These are phyloP conservation scores for Coregonus clupeaformis DNA, from an alignment of 2,113 vertebrate species.

Conservation along the genomic window DNA sequence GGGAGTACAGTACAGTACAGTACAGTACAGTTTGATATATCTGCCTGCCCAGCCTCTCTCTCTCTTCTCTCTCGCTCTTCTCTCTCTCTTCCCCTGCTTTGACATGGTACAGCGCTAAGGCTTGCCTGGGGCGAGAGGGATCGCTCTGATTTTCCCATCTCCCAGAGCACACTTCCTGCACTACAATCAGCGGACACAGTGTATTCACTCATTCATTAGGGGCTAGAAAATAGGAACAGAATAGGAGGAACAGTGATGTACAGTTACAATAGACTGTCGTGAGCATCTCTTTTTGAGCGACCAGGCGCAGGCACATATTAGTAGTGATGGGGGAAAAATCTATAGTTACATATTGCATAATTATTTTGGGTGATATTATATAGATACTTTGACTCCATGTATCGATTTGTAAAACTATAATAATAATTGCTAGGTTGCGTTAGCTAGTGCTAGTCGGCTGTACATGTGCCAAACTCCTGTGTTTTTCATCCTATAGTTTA, in stretches of 20 bases:
- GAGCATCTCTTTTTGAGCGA: slow-evolving; percentile 40
- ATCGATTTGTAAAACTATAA: too few species aligned
- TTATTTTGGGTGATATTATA: too few species aligned
- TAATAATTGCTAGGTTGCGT: too few species aligned
- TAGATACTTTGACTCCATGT: too few species aligned
- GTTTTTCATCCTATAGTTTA: too few species aligned
- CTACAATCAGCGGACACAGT: slow-evolving; percentile 73
- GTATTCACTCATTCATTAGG: slow-evolving; percentile 71
- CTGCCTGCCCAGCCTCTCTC: not conserved
- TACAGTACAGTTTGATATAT: not conserved
- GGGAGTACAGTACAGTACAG: not conserved
- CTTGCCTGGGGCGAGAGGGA: slow-evolving; percentile 64
- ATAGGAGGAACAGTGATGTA: not conserved
- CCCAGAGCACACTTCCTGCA: slow-evolving; percentile 73
- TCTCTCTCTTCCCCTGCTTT: slow-evolving; percentile 16
- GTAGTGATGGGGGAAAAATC: too few species aligned
- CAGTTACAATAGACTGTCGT: slow-evolving; percentile 45
- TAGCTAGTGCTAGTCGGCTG: too few species aligned
- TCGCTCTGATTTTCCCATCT: slow-evolving; percentile 72
- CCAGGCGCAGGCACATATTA: slow-evolving; percentile 1
- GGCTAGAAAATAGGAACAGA: slow-evolving; percentile 40
- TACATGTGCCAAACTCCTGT: too few species aligned
- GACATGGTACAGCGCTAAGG: slow-evolving; percentile 68
- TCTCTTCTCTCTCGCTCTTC: not conserved
- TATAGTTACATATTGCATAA: too few species aligned